Percentiles rank a stretch among this genome's conserved stretches.
These are phyloP conservation scores for Sycophaga agraensis DNA, from an alignment of 1,140 invertebrate species.

Conservation along the genomic window DNA sequence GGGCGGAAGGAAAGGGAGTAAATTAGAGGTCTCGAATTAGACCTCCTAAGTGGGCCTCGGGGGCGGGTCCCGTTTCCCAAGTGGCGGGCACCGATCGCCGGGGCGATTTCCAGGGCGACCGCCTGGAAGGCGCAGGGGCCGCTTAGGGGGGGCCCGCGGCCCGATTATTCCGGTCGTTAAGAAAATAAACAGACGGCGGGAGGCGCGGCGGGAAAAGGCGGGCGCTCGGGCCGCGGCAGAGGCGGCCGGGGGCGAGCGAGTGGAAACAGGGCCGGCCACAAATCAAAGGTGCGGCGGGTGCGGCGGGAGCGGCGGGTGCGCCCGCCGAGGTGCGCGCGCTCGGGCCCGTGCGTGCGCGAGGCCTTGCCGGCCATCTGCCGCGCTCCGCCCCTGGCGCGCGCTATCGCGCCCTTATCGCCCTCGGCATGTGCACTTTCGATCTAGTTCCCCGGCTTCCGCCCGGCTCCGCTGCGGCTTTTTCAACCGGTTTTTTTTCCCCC, in stretches of 20 bases:
- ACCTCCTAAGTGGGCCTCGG: constrained; percentile 10
- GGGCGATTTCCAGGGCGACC: neutral
- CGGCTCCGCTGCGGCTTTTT: no score
- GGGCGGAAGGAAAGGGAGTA: neutral
- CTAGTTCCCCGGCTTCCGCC: no score
- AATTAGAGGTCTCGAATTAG: constrained; percentile 20
- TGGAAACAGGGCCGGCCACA: constrained; percentile 56
- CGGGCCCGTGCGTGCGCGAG: no score
- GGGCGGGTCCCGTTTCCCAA: neutral
- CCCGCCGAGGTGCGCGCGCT: no score
- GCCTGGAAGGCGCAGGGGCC: neutral
- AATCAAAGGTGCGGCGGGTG: constrained; percentile 55
- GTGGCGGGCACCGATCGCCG: neutral
- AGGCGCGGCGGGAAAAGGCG: constrained; percentile 44
- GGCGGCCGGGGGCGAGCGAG: constrained; percentile 43
- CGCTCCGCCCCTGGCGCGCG: no score
- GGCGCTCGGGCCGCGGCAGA: constrained; percentile 24
- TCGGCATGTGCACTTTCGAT: no score
- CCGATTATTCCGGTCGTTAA: constrained; percentile 55
- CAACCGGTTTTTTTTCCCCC: no score
- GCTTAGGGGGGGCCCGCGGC: constrained; percentile 11
- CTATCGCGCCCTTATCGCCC: no score
- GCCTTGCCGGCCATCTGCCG: no score
- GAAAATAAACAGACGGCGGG: constrained; percentile 58
- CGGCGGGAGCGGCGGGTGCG: no score